Conservation (phyloP, 2,797 vertebrate species). For the Chiroxiphia lanceolata region DNA sequence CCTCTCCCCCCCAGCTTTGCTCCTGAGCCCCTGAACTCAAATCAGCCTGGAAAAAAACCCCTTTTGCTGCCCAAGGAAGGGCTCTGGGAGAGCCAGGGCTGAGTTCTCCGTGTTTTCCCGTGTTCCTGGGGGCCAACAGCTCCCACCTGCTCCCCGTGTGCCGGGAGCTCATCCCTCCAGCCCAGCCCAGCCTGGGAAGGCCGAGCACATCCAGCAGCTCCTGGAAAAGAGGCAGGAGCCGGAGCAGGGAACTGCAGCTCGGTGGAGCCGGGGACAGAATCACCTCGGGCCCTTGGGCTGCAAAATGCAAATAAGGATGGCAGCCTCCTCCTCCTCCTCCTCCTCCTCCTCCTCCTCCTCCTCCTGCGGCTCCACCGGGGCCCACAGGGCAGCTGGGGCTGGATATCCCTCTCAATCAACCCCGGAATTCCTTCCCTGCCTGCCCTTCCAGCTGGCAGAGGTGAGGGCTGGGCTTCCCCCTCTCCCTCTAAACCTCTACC, state of each 20-base stretch:
- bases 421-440: background rate
- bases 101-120: rapidly evolving
- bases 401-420: background rate
- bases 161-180: background rate
- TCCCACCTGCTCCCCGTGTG: background rate
- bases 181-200: background rate
- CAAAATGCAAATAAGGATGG: background rate
- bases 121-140: background rate
- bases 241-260: background rate
- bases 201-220: background rate
- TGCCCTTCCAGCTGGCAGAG: background rate
- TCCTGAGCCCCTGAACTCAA: background rate
- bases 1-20: background rate
- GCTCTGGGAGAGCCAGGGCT: background rate
- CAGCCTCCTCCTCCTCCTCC: background rate
- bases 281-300: background rate
- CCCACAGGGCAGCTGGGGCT: background rate
- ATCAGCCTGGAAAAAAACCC: background rate
- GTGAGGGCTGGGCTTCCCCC: background rate
- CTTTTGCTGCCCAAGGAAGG: background rate
- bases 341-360: background rate
- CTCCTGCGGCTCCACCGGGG: background rate
- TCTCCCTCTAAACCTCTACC: background rate
- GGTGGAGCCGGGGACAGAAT: background rate
- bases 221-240: background rate